phyloP scores from a whole-genome alignment of 1,140 invertebrate genomes.

The Gonioctena quinquepunctata region DNA sequence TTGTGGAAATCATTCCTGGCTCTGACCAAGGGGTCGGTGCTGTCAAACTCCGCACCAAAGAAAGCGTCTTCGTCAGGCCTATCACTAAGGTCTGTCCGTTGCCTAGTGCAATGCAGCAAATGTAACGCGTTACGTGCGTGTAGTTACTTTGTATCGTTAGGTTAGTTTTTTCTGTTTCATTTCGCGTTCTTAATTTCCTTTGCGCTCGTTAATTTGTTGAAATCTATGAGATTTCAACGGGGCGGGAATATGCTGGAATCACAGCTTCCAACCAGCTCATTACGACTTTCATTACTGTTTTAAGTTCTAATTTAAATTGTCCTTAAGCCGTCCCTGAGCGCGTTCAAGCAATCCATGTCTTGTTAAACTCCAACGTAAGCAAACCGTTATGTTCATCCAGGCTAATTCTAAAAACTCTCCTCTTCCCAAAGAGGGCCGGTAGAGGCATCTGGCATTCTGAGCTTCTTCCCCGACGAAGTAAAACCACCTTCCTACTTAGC shows the following conservation, averaged over 20 bases:
- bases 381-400: background rate
- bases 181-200: background rate
- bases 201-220: background rate
- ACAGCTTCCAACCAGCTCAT: background rate
- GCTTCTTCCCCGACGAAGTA: too few species aligned
- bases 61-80: background rate
- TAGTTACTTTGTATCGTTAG: background rate
- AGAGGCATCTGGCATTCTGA: too few species aligned
- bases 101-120: background rate
- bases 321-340: background rate
- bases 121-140: background rate
- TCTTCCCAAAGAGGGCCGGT: too few species aligned
- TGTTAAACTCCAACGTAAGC: background rate
- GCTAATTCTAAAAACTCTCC: background rate
- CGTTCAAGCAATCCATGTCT: background rate
- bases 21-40: constrained; percentile 7
- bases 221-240: background rate
- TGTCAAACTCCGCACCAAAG: background rate
- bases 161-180: background rate
- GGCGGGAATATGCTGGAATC: background rate
- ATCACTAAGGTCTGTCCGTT: background rate
- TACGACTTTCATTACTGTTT: too few species aligned
- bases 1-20: constrained; percentile 20
- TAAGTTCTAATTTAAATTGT: background rate
- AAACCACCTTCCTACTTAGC: too few species aligned